Evolutionary conservation across 2,888 invertebrate genomes (phyloP).

Genomic region (Eupithecia subumbrata): DNA sequence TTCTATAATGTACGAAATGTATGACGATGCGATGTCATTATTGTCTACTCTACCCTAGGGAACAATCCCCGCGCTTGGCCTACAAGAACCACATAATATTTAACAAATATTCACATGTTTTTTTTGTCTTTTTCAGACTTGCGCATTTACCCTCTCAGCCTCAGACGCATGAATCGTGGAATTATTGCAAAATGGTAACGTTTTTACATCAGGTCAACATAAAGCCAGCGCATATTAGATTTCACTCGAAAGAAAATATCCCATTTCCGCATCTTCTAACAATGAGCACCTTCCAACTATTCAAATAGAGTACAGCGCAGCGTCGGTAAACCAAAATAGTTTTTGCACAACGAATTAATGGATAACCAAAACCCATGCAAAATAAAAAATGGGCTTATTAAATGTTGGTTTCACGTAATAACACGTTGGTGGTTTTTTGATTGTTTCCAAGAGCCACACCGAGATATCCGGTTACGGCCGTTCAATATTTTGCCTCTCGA

Average conservation of each 20-base stretch:
- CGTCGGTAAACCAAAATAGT: constrained; percentile 73
- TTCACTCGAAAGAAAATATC: constrained; percentile 84
- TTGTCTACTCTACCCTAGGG: too few species aligned
- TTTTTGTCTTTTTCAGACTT: neutral
- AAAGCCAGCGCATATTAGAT: constrained; percentile 81
- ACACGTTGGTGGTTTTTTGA: constrained; percentile 82
- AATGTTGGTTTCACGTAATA: constrained; percentile 84
- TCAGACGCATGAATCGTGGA: constrained; percentile 55
- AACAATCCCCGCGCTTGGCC: too few species aligned
- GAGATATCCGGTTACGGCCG: constrained; percentile 83
- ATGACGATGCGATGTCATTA: too few species aligned
- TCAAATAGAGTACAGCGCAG: constrained; percentile 76
- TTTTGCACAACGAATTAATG: constrained; percentile 81
- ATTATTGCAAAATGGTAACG: constrained; percentile 61
- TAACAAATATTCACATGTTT: neutral
- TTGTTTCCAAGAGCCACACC: constrained; percentile 80
- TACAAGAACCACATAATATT: neutral
- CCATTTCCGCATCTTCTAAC: constrained; percentile 85
- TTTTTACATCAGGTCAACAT: constrained; percentile 77
- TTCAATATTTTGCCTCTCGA: constrained; percentile 81
- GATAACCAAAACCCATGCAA: constrained; percentile 81
- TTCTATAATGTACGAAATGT: too few species aligned
- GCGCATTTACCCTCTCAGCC: constrained; percentile 1
- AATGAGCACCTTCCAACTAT: constrained; percentile 80
- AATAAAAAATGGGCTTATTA: constrained; percentile 83